Conservation (phyloP, 2,888 invertebrate genomes). For the Tridacna gigas region DNA sequence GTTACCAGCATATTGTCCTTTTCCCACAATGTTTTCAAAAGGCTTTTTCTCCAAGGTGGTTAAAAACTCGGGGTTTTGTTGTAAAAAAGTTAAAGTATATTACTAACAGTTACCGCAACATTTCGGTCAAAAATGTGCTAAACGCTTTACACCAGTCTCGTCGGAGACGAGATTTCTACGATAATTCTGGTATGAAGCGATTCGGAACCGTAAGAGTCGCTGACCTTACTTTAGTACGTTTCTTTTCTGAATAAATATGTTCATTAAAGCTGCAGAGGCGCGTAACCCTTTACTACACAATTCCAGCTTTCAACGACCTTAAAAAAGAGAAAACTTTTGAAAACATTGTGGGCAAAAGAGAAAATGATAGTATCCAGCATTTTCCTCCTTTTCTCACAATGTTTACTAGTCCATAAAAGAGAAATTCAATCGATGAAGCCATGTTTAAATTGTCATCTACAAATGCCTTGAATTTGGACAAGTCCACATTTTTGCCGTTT, state of each 20-base stretch:
- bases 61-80: background rate
- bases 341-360: too few species aligned
- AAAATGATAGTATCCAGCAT: too few species aligned
- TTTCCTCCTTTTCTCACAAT: too few species aligned
- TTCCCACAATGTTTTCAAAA: background rate
- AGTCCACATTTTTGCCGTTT: too few species aligned
- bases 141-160: conserved; percentile 8
- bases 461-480: too few species aligned
- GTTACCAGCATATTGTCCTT: background rate
- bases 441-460: too few species aligned
- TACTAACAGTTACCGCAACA: background rate
- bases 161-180: conserved; percentile 16
- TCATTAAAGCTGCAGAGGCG: background rate
- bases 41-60: background rate
- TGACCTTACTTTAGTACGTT: background rate
- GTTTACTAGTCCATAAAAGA: too few species aligned
- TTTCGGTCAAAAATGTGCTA: background rate
- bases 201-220: background rate
- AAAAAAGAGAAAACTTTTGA: too few species aligned
- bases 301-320: too few species aligned
- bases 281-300: too few species aligned
- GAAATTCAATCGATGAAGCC: too few species aligned
- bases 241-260: conserved; percentile 3
- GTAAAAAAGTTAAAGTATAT: background rate
- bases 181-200: conserved; percentile 2